These are phyloP conservation scores for Shinisaurus crocodilurus DNA, from an alignment of 2,113 vertebrate species.

Conservation along the genomic window DNA sequence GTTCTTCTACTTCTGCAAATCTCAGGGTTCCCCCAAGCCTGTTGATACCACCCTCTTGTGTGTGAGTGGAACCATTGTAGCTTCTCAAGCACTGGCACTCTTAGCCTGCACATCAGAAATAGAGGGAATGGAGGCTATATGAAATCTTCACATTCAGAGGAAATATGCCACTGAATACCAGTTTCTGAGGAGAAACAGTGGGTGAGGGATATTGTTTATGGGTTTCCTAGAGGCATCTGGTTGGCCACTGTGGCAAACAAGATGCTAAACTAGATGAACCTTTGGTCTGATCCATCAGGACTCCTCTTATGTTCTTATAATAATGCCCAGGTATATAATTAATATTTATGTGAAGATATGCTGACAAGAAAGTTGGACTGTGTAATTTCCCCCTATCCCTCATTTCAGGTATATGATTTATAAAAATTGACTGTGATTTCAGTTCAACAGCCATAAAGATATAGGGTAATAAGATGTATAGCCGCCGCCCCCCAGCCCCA, in stretches of 20 bases:
- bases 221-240: neutral
- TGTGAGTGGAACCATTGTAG: too few relatives aligned
- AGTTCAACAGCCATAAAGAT: fast-evolving
- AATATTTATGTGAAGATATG: neutral
- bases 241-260: neutral
- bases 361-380: neutral
- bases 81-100: neutral
- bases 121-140: neutral
- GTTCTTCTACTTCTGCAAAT: too few relatives aligned
- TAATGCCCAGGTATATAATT: neutral
- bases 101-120: neutral
- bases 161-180: neutral
- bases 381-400: neutral
- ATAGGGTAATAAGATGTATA: neutral
- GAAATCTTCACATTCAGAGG: neutral
- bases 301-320: neutral
- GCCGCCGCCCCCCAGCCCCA: too few relatives aligned
- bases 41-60: too few relatives aligned
- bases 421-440: neutral
- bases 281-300: neutral
- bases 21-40: too few relatives aligned
- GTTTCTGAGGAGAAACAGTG: neutral
- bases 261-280: neutral
- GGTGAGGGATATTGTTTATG: neutral
- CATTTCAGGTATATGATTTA: neutral